A percentile compares a stretch with the other conserved stretches of the same genome.
These are phyloP conservation scores for Gryon sp. DNA, from an alignment of 1,140 invertebrate genomes.

Conservation along the genomic window DNA sequence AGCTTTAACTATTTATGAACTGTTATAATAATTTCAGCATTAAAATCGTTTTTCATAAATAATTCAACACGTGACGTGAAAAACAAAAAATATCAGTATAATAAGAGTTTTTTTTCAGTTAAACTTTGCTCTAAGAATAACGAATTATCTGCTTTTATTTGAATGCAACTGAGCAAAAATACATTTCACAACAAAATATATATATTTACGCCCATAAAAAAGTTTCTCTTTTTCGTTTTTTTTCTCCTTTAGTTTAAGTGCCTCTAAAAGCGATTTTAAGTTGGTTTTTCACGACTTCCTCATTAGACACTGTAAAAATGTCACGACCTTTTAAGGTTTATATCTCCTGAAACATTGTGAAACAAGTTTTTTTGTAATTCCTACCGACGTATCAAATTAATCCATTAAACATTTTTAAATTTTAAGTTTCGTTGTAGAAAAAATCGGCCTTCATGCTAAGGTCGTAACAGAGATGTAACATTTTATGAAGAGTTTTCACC, in stretches of 20 bases:
- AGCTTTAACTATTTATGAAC: too few species aligned
- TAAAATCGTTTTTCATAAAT: too few species aligned
- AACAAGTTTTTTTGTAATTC: conserved; percentile 35
- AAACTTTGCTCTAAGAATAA: too few species aligned
- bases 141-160: conserved; percentile 34
- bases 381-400: conserved; percentile 36
- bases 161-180: conserved; percentile 12
- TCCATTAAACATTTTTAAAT: conserved; percentile 23
- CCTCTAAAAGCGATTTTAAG: conserved; percentile 61
- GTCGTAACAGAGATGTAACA: conserved; percentile 61
- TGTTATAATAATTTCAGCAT: too few species aligned
- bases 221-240: conserved; percentile 28
- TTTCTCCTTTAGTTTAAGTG: conserved; percentile 53
- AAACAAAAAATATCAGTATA: too few species aligned
- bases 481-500: conserved; percentile 60
- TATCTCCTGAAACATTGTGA: conserved; percentile 35
- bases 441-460: conserved; percentile 46
- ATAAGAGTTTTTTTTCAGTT: too few species aligned
- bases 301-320: conserved; percentile 61
- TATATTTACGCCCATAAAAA: conserved; percentile 28
- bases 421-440: conserved; percentile 1
- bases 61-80: too few species aligned
- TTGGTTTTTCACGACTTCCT: conserved; percentile 60
- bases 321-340: conserved; percentile 59
- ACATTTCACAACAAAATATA: conserved; percentile 36